Conservation (phyloP, 1,140 invertebrate genomes). For the Myzus persicae region DNA sequence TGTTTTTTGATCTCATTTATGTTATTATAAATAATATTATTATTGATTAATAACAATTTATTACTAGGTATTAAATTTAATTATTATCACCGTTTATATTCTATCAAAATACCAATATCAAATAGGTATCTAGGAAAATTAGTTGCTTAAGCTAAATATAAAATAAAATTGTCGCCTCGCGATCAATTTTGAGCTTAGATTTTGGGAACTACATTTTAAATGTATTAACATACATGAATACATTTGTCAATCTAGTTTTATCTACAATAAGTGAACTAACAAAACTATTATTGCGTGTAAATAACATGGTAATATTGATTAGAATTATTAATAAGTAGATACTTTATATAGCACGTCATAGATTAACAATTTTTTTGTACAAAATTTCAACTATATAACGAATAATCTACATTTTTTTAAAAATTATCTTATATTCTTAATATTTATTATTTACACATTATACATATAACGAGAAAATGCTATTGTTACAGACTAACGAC, state of each 20-base stretch:
- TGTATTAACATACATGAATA: background rate
- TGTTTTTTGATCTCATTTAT: background rate
- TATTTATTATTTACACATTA: background rate
- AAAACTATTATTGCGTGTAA: slow-evolving; percentile 33
- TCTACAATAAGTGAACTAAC: slow-evolving; percentile 16
- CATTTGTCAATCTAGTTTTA: background rate
- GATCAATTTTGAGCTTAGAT: slow-evolving; percentile 29
- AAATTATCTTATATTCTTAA: slow-evolving; percentile 14
- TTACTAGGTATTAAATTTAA: background rate
- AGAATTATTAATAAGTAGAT: background rate
- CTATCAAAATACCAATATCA: background rate
- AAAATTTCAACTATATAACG: slow-evolving; percentile 19
- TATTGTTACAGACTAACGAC: background rate
- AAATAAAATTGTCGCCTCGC: background rate
- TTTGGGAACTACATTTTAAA: background rate
- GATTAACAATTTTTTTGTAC: slow-evolving; percentile 31
- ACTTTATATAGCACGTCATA: background rate
- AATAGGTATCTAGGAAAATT: background rate
- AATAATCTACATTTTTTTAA: background rate
- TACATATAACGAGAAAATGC: background rate
- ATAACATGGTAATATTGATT: slow-evolving; percentile 26
- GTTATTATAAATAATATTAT: background rate
- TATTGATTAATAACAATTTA: background rate
- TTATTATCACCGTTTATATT: slow-evolving; percentile 36
- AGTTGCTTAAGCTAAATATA: background rate